A percentile compares a stretch with the other conserved stretches of the same genome.
These are phyloP conservation scores for Drosophila suzukii DNA, from an alignment of 1,140 invertebrate genomes.

Conservation along the genomic window DNA sequence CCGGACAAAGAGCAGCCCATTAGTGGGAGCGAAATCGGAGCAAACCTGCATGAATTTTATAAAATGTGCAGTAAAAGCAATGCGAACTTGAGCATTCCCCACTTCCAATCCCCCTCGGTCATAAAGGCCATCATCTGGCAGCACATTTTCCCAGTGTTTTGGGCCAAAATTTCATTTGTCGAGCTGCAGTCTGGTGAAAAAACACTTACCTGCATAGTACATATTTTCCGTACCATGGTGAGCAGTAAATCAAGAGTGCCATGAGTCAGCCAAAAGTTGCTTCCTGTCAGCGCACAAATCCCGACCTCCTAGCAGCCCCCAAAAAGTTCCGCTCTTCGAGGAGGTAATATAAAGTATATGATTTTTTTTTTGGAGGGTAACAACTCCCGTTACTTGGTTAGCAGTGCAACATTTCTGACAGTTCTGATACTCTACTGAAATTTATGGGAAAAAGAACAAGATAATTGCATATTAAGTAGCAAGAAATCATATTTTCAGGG, in stretches of 20 bases:
- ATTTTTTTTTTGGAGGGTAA: background rate
- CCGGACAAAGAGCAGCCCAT: conserved; percentile 42
- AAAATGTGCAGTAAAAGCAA: conserved; percentile 40
- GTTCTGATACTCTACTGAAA: conserved; percentile 23
- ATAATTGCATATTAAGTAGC: background rate
- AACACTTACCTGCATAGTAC: conserved; percentile 20
- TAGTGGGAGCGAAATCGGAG: conserved; percentile 20
- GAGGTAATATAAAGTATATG: conserved; percentile 42
- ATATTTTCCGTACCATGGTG: conserved; percentile 4
- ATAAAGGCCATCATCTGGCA: conserved; percentile 44
- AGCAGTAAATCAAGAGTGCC: conserved; percentile 60
- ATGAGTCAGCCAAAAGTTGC: conserved; percentile 37
- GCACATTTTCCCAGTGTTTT: conserved; percentile 37
- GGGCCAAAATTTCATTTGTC: conserved; percentile 60
- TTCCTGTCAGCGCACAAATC: conserved; percentile 46
- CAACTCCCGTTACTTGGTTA: conserved; percentile 1
- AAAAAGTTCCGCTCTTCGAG: conserved; percentile 24
- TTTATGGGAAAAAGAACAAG: conserved; percentile 1
- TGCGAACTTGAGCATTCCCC: conserved; percentile 6
- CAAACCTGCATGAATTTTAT: conserved; percentile 59
- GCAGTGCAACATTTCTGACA: conserved; percentile 23
- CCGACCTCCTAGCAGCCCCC: conserved; percentile 1
- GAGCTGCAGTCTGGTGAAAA: conserved; percentile 23
- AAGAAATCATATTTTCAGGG: background rate
- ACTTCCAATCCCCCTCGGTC: background rate